phyloP scores from a whole-genome alignment of 2,888 invertebrate genomes.

The Shargacucullia verbasci region DNA sequence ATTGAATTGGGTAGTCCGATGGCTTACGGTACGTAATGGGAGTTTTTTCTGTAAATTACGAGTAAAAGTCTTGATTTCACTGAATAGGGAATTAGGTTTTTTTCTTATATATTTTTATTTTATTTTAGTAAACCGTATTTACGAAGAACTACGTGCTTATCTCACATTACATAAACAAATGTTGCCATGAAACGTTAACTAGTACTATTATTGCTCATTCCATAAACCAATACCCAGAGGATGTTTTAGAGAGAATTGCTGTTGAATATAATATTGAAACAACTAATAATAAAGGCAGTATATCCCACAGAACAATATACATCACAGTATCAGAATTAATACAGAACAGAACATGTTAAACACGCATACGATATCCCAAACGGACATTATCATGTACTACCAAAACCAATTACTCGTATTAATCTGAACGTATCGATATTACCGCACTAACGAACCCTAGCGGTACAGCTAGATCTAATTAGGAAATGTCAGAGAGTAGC shows the following conservation, averaged over 20 bases:
- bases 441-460: constrained; percentile 16
- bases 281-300: not conserved
- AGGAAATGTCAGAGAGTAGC: constrained; percentile 22
- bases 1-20: constrained; percentile 47
- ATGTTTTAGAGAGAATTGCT: no score
- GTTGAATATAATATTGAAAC: no score
- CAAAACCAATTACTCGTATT: constrained; percentile 28
- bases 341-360: constrained; percentile 9
- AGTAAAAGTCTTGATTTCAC: constrained; percentile 18
- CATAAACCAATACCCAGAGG: no score
- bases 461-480: constrained; percentile 28
- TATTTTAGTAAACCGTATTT: no score
- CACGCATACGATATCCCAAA: not conserved
- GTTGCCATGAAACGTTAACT: no score
- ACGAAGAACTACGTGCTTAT: no score
- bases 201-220: no score
- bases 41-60: constrained; percentile 31
- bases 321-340: no score
- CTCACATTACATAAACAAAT: no score
- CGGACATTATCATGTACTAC: constrained; percentile 11
- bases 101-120: not conserved
- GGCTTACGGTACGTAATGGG: constrained; percentile 30
- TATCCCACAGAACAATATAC: no score
- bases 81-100: constrained; percentile 5
- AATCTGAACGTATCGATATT: constrained; percentile 27